A percentile compares a stretch with the other conserved stretches of the same genome.
These are phyloP conservation scores for Austrofundulus limnaeus DNA, from an alignment of 2,113 vertebrate genomes.

Conservation along the genomic window DNA sequence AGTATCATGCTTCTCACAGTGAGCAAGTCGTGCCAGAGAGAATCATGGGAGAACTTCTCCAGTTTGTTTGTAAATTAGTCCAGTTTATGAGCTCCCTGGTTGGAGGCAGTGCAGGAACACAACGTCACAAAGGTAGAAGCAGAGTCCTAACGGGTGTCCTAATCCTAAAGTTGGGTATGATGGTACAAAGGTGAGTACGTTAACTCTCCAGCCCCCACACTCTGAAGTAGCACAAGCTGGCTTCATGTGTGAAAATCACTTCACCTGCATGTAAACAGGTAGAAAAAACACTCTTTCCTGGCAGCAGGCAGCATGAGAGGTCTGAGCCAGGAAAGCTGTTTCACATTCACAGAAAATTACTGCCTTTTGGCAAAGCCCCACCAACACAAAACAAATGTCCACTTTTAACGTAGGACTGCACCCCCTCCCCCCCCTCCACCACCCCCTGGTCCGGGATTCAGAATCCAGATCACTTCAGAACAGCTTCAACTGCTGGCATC, in stretches of 20 bases:
- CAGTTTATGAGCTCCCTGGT: conserved; percentile 56
- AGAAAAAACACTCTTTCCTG: conserved; percentile 68
- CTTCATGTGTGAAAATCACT: conserved; percentile 42
- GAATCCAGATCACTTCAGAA: not conserved
- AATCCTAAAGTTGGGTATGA: too few species aligned
- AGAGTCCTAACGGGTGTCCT: conserved; percentile 37
- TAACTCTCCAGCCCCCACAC: too few species aligned
- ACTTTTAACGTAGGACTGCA: conserved; percentile 65
- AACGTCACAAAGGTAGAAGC: conserved; percentile 29
- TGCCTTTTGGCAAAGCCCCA: conserved; percentile 59
- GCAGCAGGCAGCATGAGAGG: conserved; percentile 42
- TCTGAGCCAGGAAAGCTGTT: conserved; percentile 76
- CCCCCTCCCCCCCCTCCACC: too few species aligned
- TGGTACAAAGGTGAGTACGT: too few species aligned
- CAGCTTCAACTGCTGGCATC: not conserved
- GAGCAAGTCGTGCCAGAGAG: conserved; percentile 37
- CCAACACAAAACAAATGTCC: conserved; percentile 72
- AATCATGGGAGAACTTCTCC: conserved; percentile 44
- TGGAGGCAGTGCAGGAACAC: conserved; percentile 28
- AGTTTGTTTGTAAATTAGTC: conserved; percentile 55
- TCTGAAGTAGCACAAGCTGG: too few species aligned
- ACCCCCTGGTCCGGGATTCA: not conserved
- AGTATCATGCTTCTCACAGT: conserved; percentile 30
- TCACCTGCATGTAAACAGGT: conserved; percentile 77
- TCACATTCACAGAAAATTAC: conserved; percentile 76